Evolutionary conservation across 2,888 invertebrate species (phyloP).

Genomic region (Ichneumoninae sp.): DNA sequence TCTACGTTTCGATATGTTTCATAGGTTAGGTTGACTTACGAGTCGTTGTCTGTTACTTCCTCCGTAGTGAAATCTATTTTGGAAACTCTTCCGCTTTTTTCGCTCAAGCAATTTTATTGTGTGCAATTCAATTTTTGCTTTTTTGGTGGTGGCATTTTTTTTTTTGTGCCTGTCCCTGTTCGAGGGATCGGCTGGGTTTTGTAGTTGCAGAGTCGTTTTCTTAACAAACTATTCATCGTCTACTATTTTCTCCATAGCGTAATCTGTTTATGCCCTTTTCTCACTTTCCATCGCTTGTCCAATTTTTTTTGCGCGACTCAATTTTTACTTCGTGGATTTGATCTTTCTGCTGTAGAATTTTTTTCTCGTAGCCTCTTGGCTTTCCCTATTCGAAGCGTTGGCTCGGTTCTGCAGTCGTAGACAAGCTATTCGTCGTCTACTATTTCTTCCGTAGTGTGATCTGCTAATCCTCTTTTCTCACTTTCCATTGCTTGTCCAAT

Average conservation of each 20-base stretch:
- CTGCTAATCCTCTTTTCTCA: no score
- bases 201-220: neutral
- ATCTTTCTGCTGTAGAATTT: neutral
- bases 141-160: neutral
- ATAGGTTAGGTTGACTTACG: conserved; percentile 41
- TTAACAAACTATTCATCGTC: neutral
- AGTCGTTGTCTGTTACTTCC: neutral
- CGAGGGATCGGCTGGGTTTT: neutral
- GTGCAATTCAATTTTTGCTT: no score
- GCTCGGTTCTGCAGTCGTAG: neutral
- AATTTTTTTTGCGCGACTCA: no score
- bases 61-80: neutral
- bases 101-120: neutral
- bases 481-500: no score
- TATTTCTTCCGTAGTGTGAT: neutral
- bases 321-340: no score
- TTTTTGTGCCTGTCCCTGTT: neutral
- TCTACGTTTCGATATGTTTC: conserved; percentile 3
- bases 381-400: no score
- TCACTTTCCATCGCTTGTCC: no score
- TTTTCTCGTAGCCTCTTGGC: neutral
- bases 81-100: neutral
- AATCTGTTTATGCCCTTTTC: no score
- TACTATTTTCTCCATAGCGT: neutral
- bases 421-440: neutral